phyloP scores from a whole-genome alignment of 2,113 vertebrate genomes.

The Scomber scombrus region DNA sequence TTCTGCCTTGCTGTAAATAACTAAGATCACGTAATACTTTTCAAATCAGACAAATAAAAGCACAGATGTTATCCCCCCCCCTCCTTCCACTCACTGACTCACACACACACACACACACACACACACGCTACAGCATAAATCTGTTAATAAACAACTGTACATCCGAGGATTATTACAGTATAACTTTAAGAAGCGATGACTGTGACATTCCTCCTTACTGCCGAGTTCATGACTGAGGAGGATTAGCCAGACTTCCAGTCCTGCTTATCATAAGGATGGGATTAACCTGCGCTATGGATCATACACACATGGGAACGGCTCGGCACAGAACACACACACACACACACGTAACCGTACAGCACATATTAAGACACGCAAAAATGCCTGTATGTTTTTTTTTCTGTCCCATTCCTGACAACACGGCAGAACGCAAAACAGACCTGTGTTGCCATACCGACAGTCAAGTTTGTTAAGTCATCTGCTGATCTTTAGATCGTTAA shows the following conservation, averaged over 20 bases:
- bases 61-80: not conserved
- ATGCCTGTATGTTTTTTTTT: slow-evolving; percentile 3
- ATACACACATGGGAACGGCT: slow-evolving; percentile 58
- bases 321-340: slow-evolving; percentile 37
- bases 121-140: slow-evolving; percentile 17
- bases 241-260: slow-evolving; percentile 70
- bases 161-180: slow-evolving; percentile 51
- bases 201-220: slow-evolving; percentile 66
- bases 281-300: slow-evolving; percentile 77
- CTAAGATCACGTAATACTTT: not conserved
- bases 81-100: not conserved
- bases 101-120: slow-evolving; percentile 1
- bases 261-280: slow-evolving; percentile 77
- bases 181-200: slow-evolving; percentile 71
- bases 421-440: slow-evolving; percentile 84
- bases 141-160: slow-evolving; percentile 22
- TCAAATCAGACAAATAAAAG: slow-evolving; percentile 5
- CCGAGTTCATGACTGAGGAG: slow-evolving; percentile 65
- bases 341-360: not conserved
- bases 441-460: slow-evolving; percentile 85
- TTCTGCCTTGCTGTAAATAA: slow-evolving; percentile 22
- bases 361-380: slow-evolving; percentile 48
- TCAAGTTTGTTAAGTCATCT: slow-evolving; percentile 83
- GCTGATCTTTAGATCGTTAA: slow-evolving; percentile 83
- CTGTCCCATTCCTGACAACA: slow-evolving; percentile 15